phyloP scores from a whole-genome alignment of 1,140 invertebrate genomes.

The Glossosoma conforme region DNA sequence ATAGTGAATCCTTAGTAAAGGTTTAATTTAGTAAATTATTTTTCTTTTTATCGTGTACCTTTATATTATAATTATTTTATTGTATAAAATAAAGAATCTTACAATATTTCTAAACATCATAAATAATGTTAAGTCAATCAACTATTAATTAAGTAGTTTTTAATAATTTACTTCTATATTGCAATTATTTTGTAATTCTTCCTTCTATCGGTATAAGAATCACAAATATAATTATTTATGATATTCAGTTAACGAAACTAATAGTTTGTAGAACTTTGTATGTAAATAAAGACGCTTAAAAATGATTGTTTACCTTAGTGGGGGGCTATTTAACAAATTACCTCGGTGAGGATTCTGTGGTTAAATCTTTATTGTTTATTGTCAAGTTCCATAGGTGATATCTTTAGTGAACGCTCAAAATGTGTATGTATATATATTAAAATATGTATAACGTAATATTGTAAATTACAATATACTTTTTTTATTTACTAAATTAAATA shows the following conservation, averaged over 20 bases:
- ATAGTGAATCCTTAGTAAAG: constrained; percentile 1
- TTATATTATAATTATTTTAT: constrained; percentile 15
- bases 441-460: constrained; percentile 5
- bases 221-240: neutral
- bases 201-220: neutral
- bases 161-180: too few species aligned
- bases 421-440: neutral
- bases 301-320: too few species aligned
- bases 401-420: constrained; percentile 2
- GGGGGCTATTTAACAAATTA: too few species aligned
- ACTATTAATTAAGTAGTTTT: constrained; percentile 8
- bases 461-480: constrained; percentile 10
- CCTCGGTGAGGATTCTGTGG: too few species aligned
- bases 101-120: neutral
- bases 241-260: constrained; percentile 3
- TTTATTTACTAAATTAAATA: neutral
- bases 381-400: too few species aligned
- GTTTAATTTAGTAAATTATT: constrained; percentile 11
- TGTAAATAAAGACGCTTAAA: too few species aligned
- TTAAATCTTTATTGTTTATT: too few species aligned
- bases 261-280: too few species aligned
- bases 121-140: neutral
- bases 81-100: constrained; percentile 4
- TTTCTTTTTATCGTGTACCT: constrained; percentile 9
- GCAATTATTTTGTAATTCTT: too few species aligned